Conservation (phyloP, 1,140 invertebrate species). For the Stegodyphus mimosarum region DNA sequence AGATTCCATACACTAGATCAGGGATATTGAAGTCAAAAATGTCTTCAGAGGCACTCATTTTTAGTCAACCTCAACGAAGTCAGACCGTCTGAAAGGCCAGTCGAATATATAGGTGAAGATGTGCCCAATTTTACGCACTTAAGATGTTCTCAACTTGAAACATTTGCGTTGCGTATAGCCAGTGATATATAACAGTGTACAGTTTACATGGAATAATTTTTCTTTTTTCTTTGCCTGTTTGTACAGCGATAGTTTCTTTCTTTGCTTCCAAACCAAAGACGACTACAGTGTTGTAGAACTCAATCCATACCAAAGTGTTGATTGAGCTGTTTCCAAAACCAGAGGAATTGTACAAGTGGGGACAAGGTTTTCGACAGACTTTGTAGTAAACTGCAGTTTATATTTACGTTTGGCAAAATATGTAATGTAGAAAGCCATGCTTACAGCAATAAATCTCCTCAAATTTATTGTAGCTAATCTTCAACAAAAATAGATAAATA, state of each 20-base stretch:
- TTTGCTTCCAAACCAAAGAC: conserved; percentile 59
- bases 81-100: conserved; percentile 21
- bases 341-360: no score
- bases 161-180: conserved; percentile 22
- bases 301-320: no score
- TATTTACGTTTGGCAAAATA: no score
- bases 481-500: no score
- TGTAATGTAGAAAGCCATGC: no score
- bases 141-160: not conserved
- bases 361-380: no score
- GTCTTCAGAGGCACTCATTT: no score
- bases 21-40: conserved; percentile 1
- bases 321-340: no score
- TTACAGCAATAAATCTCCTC: no score
- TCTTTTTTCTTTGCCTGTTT: conserved; percentile 43
- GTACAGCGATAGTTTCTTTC: conserved; percentile 38
- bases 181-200: conserved; percentile 57
- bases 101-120: not conserved
- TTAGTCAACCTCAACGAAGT: conserved; percentile 7
- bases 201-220: conserved; percentile 20
- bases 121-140: no score
- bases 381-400: no score
- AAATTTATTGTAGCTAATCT: no score
- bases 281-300: not conserved
- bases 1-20: conserved; percentile 23